Base-by-base conservation (phyloP, 2,113 vertebrate species). In the Vireo altiloquus region DNA sequence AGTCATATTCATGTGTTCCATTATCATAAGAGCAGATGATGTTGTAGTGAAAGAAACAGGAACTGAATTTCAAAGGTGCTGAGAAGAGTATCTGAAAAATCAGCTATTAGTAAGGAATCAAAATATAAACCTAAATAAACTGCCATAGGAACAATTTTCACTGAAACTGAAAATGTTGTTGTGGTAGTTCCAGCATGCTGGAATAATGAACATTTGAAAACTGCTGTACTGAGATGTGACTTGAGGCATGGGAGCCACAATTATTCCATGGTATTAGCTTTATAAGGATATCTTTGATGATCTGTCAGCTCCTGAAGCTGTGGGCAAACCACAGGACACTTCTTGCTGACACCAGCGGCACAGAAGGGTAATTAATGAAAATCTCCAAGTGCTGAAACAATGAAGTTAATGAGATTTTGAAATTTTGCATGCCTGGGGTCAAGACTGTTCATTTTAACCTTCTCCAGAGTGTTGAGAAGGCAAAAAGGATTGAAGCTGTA, bases 311-410 rank as follows among this genome's bases (percentile, higher is more conserved):
- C 11, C 52, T 64, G 47, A 87, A 87, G 31, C 28, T 82, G 31
- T 61, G 49, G 59, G 33, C 75, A 92, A 54, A 30, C 39, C 44
- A 47, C 63, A 85, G 33, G 33, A 59, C 53, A 47, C 39, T 75
- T 78, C 39, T 82, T 82, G 33, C 70, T 68, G 56, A 75, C 50
- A 66, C 8, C 15, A 85, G 61, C 54, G 79, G 18, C 61, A 59
- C 12, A 79, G 35, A 53, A 94, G 35, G 35, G 27, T 90, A 90
- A 90, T 93, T 93, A 96, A 64, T 30, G 23, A 93, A 90, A 90
- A 82, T 90, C 35, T 69, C 70, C 35, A 64, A 79, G 66, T 18
- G 31, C 40, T 72, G 65, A 90, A 93, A 90, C 53, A 92, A 90
- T 57, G 57, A 25, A 88, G 37, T 44, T 94, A 85, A 88, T 85